Evolutionary conservation across 1,140 invertebrate genomes (phyloP).

Genomic region (Pollicipes pollicipes): DNA sequence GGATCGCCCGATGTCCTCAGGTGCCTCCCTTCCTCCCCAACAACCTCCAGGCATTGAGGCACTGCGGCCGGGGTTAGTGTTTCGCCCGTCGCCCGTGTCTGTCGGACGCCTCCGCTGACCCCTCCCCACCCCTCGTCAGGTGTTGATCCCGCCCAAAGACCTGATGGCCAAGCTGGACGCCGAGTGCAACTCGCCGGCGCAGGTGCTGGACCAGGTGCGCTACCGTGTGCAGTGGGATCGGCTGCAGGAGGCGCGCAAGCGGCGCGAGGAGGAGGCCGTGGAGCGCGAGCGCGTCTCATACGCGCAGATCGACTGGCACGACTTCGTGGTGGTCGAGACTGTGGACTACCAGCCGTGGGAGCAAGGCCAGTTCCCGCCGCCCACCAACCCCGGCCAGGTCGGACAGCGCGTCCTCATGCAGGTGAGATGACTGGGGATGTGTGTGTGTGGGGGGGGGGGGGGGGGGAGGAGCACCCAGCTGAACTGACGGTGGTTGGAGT

Average conservation of each 20-base stretch:
- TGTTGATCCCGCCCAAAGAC: constrained; percentile 85
- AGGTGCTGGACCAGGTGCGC: constrained; percentile 52
- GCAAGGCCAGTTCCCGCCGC: constrained; percentile 84
- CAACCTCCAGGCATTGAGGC: too few relatives aligned
- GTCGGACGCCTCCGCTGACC: too few relatives aligned
- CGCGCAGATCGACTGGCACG: constrained; percentile 87
- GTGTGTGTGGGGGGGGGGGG: constrained; percentile 25
- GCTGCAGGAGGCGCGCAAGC: constrained; percentile 76
- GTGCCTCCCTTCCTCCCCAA: too few relatives aligned
- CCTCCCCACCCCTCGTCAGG: too few relatives aligned
- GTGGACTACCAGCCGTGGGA: constrained; percentile 97
- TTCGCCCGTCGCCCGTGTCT: too few relatives aligned
- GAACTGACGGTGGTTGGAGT: too few relatives aligned
- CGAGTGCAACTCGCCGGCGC: constrained; percentile 52
- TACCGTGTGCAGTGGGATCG: constrained; percentile 91
- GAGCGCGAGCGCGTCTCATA: constrained; percentile 54
- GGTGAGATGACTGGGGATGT: constrained; percentile 22
- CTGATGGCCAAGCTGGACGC: constrained; percentile 56
- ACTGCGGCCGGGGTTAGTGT: too few relatives aligned
- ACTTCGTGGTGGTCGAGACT: constrained; percentile 98
- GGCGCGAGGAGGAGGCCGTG: constrained; percentile 81
- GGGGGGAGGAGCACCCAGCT: too few relatives aligned
- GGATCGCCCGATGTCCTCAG: too few relatives aligned
- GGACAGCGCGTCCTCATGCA: constrained; percentile 83
- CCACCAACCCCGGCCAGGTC: constrained; percentile 91